Evolutionary conservation across 2,113 vertebrate genomes (phyloP).

Genomic region (Verasper variegatus): DNA sequence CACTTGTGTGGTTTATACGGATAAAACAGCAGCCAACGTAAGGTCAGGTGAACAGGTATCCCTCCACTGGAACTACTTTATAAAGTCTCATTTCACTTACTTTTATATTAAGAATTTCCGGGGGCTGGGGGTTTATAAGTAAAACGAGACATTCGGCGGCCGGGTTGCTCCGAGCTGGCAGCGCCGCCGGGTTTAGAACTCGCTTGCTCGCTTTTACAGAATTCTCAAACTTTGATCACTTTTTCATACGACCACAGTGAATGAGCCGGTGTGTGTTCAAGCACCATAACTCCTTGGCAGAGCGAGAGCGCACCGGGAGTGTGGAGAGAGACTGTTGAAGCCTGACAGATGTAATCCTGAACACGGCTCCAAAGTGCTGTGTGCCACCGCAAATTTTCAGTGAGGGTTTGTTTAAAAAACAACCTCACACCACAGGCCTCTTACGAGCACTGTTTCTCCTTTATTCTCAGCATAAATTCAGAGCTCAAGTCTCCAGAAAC

Average conservation of each 20-base stretch:
- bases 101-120: constrained; percentile 23
- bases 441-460: constrained; percentile 64
- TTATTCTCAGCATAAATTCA: constrained; percentile 57
- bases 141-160: constrained; percentile 33
- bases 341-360: constrained; percentile 75
- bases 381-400: constrained; percentile 68
- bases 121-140: background rate
- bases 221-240: constrained; percentile 62
- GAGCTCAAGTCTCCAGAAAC: constrained; percentile 28
- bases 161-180: constrained; percentile 23
- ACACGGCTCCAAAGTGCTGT: constrained; percentile 68
- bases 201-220: constrained; percentile 54
- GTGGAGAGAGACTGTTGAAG: constrained; percentile 40
- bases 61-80: constrained; percentile 8
- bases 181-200: constrained; percentile 26
- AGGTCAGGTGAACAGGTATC: too few species aligned
- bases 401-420: constrained; percentile 73
- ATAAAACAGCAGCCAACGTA: too few species aligned
- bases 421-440: constrained; percentile 73
- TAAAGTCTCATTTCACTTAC: constrained; percentile 12
- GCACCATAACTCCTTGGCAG: constrained; percentile 53
- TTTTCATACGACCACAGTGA: constrained; percentile 50
- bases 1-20: too few species aligned
- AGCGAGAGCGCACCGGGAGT: constrained; percentile 13
- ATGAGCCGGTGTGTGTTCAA: constrained; percentile 47